Percentiles rank a stretch among this genome's conserved stretches.
These are phyloP conservation scores for Picathartes gymnocephalus DNA, from an alignment of 2,113 vertebrate genomes.

Conservation along the genomic window DNA sequence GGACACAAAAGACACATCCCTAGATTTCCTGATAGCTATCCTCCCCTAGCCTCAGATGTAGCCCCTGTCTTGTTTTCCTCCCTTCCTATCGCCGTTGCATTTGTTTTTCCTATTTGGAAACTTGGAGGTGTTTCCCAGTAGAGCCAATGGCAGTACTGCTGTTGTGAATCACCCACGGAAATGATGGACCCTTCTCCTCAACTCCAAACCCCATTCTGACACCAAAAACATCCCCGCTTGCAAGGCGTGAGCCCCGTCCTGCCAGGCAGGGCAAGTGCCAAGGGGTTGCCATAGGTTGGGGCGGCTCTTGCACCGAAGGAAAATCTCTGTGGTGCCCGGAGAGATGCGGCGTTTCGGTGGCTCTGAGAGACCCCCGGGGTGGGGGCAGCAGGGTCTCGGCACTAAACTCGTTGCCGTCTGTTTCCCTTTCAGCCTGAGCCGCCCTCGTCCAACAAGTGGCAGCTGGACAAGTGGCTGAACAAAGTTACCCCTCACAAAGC, in stretches of 20 bases:
- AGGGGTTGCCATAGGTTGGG: accelerated
- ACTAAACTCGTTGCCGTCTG: not conserved
- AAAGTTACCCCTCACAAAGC: conserved; percentile 84
- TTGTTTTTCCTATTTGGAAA: not conserved
- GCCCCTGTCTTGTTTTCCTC: not conserved
- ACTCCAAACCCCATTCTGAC: not conserved
- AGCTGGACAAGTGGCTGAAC: conserved; percentile 95
- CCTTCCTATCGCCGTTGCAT: not conserved
- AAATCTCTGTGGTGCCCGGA: not conserved
- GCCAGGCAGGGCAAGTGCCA: not conserved
- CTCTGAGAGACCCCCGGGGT: not conserved
- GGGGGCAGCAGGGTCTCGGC: not conserved
- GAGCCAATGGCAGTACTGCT: not conserved
- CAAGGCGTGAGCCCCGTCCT: accelerated
- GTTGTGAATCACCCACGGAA: not conserved
- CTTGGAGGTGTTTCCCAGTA: not conserved
- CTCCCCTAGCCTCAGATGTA: not conserved
- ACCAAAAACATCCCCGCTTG: not conserved
- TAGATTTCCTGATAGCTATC: not conserved
- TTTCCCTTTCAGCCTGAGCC: conserved; percentile 76
- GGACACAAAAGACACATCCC: not conserved
- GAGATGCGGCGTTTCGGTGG: not conserved
- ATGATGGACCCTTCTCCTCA: not conserved
- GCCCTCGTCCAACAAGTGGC: conserved; percentile 88
- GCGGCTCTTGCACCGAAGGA: not conserved